These are phyloP conservation scores for Yponomeuta cagnagella DNA, from an alignment of 2,888 invertebrate species.

Conservation along the genomic window DNA sequence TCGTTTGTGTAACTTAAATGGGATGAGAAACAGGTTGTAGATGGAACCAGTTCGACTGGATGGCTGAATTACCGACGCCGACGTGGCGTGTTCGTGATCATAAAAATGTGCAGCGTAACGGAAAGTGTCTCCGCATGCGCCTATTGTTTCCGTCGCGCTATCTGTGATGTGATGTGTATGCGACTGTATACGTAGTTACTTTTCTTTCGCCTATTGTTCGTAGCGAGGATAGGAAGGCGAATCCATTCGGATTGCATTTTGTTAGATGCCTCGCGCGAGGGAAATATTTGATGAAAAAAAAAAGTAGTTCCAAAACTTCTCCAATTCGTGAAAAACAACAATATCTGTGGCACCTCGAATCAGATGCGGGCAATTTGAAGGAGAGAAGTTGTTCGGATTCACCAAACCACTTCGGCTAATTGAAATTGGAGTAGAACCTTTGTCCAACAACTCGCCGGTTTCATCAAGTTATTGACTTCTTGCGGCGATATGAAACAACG, in stretches of 20 bases:
- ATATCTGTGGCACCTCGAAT: too few species aligned
- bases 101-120: constrained; percentile 61
- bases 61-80: constrained; percentile 17
- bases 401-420: background rate
- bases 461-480: background rate
- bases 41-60: background rate
- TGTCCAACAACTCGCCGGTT: background rate
- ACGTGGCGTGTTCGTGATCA: constrained; percentile 30
- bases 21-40: background rate
- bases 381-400: too few species aligned
- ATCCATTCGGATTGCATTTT: background rate
- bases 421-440: background rate
- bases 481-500: background rate
- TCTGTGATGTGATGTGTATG: constrained; percentile 4
- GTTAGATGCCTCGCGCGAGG: background rate
- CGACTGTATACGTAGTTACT: background rate
- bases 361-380: too few species aligned
- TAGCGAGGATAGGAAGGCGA: constrained; percentile 17
- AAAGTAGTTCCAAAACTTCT: too few species aligned
- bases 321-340: too few species aligned
- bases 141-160: constrained; percentile 11
- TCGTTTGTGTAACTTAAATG: background rate
- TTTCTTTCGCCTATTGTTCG: constrained; percentile 4
- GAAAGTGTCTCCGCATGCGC: constrained; percentile 30
- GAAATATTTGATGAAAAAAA: background rate